Conservation (phyloP, 2,797 vertebrate species). For the Lycodopsis pacificus region DNA sequence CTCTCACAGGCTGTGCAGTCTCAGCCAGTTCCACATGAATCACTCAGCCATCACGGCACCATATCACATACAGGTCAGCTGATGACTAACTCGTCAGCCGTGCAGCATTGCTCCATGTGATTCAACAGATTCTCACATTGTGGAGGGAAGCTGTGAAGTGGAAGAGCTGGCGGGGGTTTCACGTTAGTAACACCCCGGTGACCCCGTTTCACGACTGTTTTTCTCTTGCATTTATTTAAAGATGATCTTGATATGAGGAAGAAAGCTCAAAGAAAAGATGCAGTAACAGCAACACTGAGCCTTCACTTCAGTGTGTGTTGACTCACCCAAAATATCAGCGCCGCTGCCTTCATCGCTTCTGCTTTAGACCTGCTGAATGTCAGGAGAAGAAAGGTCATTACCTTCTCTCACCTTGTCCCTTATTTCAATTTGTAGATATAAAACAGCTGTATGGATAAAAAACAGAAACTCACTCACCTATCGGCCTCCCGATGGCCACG, state of each 20-base stretch:
- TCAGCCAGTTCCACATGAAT: slow-evolving; percentile 24
- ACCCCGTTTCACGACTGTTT: slow-evolving; percentile 13
- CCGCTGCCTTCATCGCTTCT: not conserved
- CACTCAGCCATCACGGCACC: not conserved
- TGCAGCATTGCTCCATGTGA: slow-evolving; percentile 14
- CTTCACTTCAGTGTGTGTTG: not conserved
- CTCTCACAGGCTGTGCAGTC: slow-evolving; percentile 3
- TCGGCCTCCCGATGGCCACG: not conserved
- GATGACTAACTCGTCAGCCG: slow-evolving; percentile 19
- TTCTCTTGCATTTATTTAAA: slow-evolving; percentile 7
- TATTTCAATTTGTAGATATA: not conserved
- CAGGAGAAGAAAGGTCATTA: slow-evolving; percentile 26
- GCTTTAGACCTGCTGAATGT: slow-evolving; percentile 34
- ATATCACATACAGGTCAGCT: slow-evolving; percentile 22
- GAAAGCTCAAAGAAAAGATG: not conserved
- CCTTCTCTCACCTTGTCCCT: not conserved
- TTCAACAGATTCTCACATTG: slow-evolving; percentile 44
- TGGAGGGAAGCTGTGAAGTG: slow-evolving; percentile 55
- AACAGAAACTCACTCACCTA: not conserved
- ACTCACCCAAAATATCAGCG: not conserved
- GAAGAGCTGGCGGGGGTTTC: slow-evolving; percentile 13
- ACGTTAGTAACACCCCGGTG: slow-evolving; percentile 9
- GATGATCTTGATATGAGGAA: not conserved
- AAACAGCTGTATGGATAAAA: not conserved
- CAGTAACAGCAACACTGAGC: not conserved